Evolutionary conservation across 2,113 vertebrate genomes (phyloP).

Genomic region (Corythoichthys intestinalis): DNA sequence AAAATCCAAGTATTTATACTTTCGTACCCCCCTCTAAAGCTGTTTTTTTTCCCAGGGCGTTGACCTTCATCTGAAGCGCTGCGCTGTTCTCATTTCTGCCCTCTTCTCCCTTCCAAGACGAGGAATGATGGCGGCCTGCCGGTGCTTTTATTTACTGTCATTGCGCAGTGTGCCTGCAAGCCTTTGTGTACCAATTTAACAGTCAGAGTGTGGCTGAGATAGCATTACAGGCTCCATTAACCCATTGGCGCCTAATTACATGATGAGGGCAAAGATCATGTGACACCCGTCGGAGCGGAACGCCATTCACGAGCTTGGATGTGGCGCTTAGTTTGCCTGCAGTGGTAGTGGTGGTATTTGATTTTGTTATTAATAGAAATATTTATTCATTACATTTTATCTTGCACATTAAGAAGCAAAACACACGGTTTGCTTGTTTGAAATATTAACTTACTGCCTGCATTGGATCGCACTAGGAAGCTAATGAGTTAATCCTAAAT

Average conservation of each 20-base stretch:
- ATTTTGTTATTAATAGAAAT: neutral
- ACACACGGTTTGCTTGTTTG: neutral
- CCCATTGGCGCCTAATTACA: conserved; percentile 39
- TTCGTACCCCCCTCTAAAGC: neutral
- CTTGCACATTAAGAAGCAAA: neutral
- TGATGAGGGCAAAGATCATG: conserved; percentile 30
- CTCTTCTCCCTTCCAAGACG: conserved; percentile 5
- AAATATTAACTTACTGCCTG: neutral
- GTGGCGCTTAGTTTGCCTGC: neutral
- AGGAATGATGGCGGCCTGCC: neutral
- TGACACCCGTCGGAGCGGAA: neutral
- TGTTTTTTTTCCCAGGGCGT: neutral
- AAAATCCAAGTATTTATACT: neutral
- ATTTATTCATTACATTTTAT: neutral
- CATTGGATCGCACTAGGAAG: too few species aligned
- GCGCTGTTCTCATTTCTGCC: neutral
- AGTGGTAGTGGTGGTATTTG: neutral
- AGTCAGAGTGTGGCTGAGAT: conserved; percentile 38
- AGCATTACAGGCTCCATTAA: conserved; percentile 59
- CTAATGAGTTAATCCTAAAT: too few species aligned
- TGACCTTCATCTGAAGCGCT: neutral
- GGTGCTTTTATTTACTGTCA: conserved; percentile 1
- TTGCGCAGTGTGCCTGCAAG: conserved; percentile 11
- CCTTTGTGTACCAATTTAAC: conserved; percentile 42
- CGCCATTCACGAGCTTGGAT: neutral